These are phyloP conservation scores for Diarsia mendica DNA, from an alignment of 2,888 invertebrate species.

Conservation along the genomic window DNA sequence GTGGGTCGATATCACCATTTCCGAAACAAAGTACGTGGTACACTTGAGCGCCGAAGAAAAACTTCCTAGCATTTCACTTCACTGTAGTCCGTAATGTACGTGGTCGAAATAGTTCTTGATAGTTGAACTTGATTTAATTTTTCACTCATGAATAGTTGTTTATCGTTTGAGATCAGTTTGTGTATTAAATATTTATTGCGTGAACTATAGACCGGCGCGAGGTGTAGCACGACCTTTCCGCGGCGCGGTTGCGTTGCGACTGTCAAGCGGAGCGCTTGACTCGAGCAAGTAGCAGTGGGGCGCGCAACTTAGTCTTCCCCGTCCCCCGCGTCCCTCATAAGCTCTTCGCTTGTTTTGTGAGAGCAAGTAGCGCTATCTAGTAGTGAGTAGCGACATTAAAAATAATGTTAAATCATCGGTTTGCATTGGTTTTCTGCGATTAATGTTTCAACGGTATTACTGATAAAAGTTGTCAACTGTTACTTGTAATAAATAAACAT, in stretches of 20 bases:
- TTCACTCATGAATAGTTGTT: conserved; percentile 78
- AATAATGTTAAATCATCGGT: neutral
- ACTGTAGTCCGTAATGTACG: conserved; percentile 80
- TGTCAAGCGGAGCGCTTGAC: conserved; percentile 83
- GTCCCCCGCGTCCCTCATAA: conserved; percentile 76
- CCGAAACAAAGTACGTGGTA: conserved; percentile 89
- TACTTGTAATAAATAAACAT: neutral
- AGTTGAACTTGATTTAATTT: conserved; percentile 67
- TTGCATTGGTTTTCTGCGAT: neutral
- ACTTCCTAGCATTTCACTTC: conserved; percentile 88
- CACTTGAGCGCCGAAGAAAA: conserved; percentile 85
- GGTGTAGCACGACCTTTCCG: conserved; percentile 80
- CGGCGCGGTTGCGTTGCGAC: conserved; percentile 86
- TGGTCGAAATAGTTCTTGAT: conserved; percentile 71
- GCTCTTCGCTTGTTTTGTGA: conserved; percentile 71
- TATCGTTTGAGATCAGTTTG: conserved; percentile 79
- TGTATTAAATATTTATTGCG: conserved; percentile 88
- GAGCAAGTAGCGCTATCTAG: conserved; percentile 80
- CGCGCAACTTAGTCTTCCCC: conserved; percentile 82
- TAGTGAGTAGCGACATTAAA: conserved; percentile 72
- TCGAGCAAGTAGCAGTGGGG: conserved; percentile 86
- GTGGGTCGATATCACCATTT: conserved; percentile 90
- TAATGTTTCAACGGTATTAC: neutral
- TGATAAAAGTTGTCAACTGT: neutral
- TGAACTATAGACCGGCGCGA: conserved; percentile 80